Conservation (phyloP, 1,140 invertebrate species). For the Aphaenogaster floridana region DNA sequence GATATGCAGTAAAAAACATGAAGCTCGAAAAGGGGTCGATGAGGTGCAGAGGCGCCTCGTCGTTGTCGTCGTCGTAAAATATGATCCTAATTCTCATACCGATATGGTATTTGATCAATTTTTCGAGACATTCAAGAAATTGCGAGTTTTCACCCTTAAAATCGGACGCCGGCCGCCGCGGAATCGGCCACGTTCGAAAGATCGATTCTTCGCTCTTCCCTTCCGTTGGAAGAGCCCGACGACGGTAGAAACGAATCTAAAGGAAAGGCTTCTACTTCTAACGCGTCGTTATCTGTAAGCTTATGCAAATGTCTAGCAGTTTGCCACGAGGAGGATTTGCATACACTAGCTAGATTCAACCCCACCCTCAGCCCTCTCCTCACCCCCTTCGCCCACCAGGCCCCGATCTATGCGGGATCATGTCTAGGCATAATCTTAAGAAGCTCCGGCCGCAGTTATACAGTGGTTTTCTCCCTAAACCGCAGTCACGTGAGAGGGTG, state of each 20-base stretch:
- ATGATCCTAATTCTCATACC: conserved; percentile 22
- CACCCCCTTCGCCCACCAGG: background rate
- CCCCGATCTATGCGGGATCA: conserved; percentile 79
- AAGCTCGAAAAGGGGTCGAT: conserved; percentile 36
- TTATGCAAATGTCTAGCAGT: conserved; percentile 83
- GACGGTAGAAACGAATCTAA: conserved; percentile 73
- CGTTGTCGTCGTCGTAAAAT: conserved; percentile 26
- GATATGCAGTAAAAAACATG: conserved; percentile 21
- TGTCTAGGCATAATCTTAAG: conserved; percentile 81
- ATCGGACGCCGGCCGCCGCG: background rate
- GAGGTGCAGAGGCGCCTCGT: conserved; percentile 28
- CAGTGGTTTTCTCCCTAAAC: conserved; percentile 59
- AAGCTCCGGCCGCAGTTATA: conserved; percentile 70
- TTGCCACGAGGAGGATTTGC: conserved; percentile 81
- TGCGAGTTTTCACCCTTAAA: background rate
- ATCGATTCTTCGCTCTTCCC: conserved; percentile 50
- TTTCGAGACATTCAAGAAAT: conserved; percentile 26
- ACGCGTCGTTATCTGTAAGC: conserved; percentile 82
- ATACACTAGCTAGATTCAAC: conserved; percentile 73
- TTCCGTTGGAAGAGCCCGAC: background rate
- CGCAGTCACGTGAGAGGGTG: conserved; percentile 67
- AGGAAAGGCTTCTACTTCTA: conserved; percentile 75
- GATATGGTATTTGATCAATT: conserved; percentile 20
- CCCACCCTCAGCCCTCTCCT: background rate
- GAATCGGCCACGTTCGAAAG: background rate